Conservation (phyloP, 2,797 vertebrate genomes). For the Gadopsis marmoratus region DNA sequence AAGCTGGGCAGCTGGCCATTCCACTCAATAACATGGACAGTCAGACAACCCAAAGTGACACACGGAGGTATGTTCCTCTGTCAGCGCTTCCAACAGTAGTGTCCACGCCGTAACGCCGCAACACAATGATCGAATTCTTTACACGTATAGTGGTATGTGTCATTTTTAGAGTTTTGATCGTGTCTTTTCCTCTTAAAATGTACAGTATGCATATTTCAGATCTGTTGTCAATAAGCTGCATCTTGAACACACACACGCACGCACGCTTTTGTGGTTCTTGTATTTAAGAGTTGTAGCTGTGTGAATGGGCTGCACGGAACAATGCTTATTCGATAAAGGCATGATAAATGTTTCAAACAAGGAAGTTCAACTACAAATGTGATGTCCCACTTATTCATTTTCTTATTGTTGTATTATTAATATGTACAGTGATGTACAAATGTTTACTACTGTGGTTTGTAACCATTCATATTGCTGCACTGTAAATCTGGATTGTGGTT, state of each 20-base stretch:
- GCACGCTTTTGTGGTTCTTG: constrained; percentile 18
- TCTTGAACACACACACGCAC: constrained; percentile 5
- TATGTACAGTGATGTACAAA: not conserved
- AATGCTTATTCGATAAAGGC: not conserved
- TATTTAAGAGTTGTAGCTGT: constrained; percentile 8
- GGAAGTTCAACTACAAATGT: not conserved
- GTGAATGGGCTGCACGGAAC: not conserved
- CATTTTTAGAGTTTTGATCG: not conserved
- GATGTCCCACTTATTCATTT: not conserved
- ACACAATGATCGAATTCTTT: not conserved
- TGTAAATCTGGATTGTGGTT: constrained; percentile 27
- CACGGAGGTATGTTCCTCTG: constrained; percentile 47
- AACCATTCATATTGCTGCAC: not conserved
- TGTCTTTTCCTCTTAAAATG: constrained; percentile 19
- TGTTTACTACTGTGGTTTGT: constrained; percentile 17
- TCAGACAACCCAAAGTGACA: constrained; percentile 63
- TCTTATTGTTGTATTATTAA: constrained; percentile 7
- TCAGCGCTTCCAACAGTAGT: constrained; percentile 62
- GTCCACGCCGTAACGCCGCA: constrained; percentile 38
- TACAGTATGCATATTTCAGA: constrained; percentile 2
- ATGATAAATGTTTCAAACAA: not conserved
- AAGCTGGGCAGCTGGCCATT: constrained; percentile 59
- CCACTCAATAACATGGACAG: constrained; percentile 74
- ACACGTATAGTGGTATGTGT: not conserved
- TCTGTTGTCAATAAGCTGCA: constrained; percentile 21